These are phyloP conservation scores for Triplophysa yarkandensis DNA, from an alignment of 2,797 vertebrate genomes.

Conservation along the genomic window DNA sequence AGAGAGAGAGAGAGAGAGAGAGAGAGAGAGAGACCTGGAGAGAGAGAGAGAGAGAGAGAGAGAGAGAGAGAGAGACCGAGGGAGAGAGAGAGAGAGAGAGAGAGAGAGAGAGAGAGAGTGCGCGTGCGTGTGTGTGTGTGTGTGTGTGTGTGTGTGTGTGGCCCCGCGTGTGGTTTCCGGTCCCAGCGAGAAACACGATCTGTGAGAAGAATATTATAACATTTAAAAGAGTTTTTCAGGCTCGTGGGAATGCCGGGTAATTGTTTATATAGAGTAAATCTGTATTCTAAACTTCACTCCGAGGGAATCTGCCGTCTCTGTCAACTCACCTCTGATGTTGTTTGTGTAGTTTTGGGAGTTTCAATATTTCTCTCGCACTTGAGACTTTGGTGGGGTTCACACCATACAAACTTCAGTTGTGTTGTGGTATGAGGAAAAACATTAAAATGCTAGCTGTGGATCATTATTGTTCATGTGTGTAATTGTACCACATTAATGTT, in stretches of 20 bases:
- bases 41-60: too few species aligned
- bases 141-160: conserved; percentile 38
- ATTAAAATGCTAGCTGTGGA: neutral
- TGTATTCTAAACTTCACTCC: conserved; percentile 24
- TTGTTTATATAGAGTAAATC: conserved; percentile 38
- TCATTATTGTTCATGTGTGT: too few species aligned
- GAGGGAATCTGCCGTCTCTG: conserved; percentile 8
- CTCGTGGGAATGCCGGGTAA: conserved; percentile 43
- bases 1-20: conserved; percentile 55
- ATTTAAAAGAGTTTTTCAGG: conserved; percentile 24
- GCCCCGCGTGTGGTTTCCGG: conserved; percentile 34
- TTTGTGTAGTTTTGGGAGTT: conserved; percentile 21
- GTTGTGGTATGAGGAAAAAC: neutral
- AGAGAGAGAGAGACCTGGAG: conserved; percentile 39
- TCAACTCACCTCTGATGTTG: conserved; percentile 8
- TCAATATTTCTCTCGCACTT: neutral
- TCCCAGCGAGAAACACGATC: conserved; percentile 35
- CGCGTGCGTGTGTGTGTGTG: too few species aligned
- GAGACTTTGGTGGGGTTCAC: too few species aligned
- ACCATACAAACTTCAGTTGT: too few species aligned
- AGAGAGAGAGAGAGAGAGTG: conserved; percentile 46
- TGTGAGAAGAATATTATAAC: conserved; percentile 25
- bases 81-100: too few species aligned
- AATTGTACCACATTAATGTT: too few species aligned
- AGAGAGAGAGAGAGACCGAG: too few species aligned